phyloP scores from a whole-genome alignment of 92 coral and sea anemone species.

The Scolanthus callimorphus region DNA sequence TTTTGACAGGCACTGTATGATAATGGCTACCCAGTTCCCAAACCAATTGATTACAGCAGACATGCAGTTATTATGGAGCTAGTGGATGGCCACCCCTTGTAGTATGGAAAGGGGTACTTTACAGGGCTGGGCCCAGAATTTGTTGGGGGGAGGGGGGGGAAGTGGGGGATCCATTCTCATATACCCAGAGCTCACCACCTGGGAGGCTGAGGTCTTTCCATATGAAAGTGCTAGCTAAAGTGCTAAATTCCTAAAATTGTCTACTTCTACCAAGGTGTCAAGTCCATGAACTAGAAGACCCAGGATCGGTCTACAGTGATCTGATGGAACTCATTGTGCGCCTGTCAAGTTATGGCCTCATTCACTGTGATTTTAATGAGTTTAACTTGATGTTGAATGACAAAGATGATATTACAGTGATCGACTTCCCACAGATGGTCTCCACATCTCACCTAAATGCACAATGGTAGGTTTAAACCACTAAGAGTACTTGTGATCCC shows the following conservation, averaged over 20 bases:
- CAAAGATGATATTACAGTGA: constrained; percentile 86
- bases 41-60: constrained; percentile 86
- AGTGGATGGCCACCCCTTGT: constrained; percentile 93
- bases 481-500: too few species aligned
- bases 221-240: too few species aligned
- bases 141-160: too few species aligned
- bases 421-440: constrained; percentile 99
- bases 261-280: too few species aligned
- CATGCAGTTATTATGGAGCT: constrained; percentile 97
- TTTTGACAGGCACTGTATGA: constrained; percentile 78
- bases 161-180: too few species aligned
- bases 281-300: constrained; percentile 70
- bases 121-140: too few species aligned
- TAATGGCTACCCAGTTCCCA: constrained; percentile 88
- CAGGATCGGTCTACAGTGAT: constrained; percentile 76
- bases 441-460: constrained; percentile 96
- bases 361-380: constrained; percentile 96
- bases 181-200: too few species aligned
- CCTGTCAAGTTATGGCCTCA: constrained; percentile 87
- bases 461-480: constrained; percentile 76
- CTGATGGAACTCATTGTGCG: constrained; percentile 92
- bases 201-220: too few species aligned
- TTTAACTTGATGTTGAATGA: constrained; percentile 82
- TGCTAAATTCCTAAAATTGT: too few species aligned
- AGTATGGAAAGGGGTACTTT: too few species aligned